A percentile compares a stretch with the other conserved stretches of the same genome.
phyloP scores from a whole-genome alignment of 2,113 vertebrate genomes.

The Festucalex cinctus region DNA sequence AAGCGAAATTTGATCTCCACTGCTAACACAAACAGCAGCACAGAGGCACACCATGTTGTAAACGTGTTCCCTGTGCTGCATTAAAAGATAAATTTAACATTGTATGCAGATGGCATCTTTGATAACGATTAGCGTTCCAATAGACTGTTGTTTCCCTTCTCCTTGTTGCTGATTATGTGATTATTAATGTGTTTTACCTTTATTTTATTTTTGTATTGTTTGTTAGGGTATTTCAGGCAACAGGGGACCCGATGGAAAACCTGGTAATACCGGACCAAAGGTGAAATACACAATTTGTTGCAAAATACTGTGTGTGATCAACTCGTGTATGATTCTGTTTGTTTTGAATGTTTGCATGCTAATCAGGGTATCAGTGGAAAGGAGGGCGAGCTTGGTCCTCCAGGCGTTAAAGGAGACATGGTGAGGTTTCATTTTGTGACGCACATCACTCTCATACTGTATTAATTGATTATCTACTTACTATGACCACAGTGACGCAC shows the following conservation, averaged over 20 bases:
- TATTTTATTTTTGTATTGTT: not conserved
- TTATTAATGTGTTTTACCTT: not conserved
- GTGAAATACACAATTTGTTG: conserved; percentile 34
- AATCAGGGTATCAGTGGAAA: conserved; percentile 65
- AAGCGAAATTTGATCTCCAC: not conserved
- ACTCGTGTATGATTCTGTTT: not conserved
- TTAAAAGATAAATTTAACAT: too few relatives aligned
- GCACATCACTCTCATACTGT: not conserved
- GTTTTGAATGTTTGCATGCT: conserved; percentile 13
- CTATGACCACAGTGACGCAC: conserved; percentile 6
- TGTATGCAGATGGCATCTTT: too few relatives aligned
- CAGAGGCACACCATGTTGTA: too few relatives aligned
- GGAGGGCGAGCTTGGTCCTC: conserved; percentile 44
- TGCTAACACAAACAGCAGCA: too few relatives aligned
- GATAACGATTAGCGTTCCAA: too few relatives aligned
- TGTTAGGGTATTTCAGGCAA: conserved; percentile 64
- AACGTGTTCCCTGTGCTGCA: too few relatives aligned
- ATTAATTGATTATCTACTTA: not conserved
- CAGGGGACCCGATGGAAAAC: conserved; percentile 52
- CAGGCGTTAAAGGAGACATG: conserved; percentile 50
- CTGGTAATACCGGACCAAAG: conserved; percentile 64
- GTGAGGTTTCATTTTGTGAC: conserved; percentile 38
- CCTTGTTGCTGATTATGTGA: too few relatives aligned
- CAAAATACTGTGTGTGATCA: not conserved
- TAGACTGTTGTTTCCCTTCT: too few relatives aligned